A percentile compares a stretch with the other conserved stretches of the same genome.
Conservation (phyloP, 2,113 vertebrate genomes). For the Thomomys bottae region DNA sequence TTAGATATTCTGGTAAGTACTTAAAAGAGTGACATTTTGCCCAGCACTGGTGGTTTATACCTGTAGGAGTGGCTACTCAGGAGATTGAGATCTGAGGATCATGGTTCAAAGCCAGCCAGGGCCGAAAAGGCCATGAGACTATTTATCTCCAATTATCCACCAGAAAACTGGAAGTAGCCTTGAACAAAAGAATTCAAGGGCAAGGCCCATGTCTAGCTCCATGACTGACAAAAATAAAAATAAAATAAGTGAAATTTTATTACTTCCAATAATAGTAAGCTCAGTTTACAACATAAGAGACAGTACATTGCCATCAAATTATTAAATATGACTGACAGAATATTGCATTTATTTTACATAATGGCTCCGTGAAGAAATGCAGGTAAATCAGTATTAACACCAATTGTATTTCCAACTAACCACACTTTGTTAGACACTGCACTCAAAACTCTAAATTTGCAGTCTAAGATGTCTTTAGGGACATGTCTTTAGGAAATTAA, state of each 20-base stretch:
- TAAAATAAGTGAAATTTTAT: neutral
- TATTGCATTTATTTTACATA: conserved; percentile 1
- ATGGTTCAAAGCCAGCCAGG: no score
- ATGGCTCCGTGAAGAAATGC: neutral
- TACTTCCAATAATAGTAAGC: conserved; percentile 36
- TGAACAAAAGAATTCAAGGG: no score
- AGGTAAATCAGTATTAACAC: neutral
- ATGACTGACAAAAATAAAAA: no score
- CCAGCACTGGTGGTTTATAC: no score
- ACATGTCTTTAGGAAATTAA: neutral
- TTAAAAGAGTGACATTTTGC: no score
- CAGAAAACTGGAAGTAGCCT: no score
- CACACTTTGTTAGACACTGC: neutral
- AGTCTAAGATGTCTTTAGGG: conserved; percentile 46
- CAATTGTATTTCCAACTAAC: neutral
- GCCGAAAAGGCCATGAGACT: no score
- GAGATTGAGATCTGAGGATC: no score
- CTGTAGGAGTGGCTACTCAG: no score
- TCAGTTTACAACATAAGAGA: conserved; percentile 10
- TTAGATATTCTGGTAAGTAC: conserved; percentile 9
- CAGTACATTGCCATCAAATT: conserved; percentile 16
- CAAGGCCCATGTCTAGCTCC: no score
- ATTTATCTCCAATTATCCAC: no score
- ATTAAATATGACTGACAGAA: conserved; percentile 16
- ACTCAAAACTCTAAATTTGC: conserved; percentile 11